phyloP scores from a whole-genome alignment of 2,797 vertebrate genomes.

The Sciurus vulgaris region DNA sequence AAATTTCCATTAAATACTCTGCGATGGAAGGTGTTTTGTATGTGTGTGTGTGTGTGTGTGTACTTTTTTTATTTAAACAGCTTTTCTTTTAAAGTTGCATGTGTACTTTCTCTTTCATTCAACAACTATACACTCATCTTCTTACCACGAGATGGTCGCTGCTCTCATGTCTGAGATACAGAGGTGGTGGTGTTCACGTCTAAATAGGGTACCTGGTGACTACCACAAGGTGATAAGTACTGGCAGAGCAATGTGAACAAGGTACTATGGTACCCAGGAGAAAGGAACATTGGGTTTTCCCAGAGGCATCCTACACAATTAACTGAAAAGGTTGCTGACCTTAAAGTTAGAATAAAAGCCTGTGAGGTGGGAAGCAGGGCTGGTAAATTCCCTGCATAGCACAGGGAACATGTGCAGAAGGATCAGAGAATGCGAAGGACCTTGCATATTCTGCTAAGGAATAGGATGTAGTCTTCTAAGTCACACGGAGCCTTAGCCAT shows the following conservation, averaged over 20 bases:
- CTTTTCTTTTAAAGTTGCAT: not conserved
- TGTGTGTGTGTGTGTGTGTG: not conserved
- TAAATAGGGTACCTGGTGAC: not conserved
- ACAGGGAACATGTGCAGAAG: not conserved
- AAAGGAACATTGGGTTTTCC: not conserved
- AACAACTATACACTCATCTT: not conserved
- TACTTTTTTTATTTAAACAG: slow-evolving; percentile 4
- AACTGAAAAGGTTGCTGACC: not conserved
- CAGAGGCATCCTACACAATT: not conserved
- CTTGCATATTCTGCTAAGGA: not conserved
- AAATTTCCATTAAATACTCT: slow-evolving; percentile 13
- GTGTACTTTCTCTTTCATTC: not conserved
- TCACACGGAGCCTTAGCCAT: not conserved
- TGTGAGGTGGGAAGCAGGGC: not conserved
- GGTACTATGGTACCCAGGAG: rapidly evolving
- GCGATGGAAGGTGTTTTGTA: not conserved
- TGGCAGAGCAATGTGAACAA: not conserved
- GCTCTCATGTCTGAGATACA: not conserved
- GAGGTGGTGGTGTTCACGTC: not conserved
- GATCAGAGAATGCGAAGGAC: not conserved
- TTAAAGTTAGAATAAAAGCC: not conserved
- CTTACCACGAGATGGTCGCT: not conserved
- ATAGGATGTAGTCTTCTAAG: not conserved
- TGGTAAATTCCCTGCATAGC: not conserved
- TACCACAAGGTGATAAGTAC: not conserved